Evolutionary conservation across 2,888 invertebrate genomes (phyloP), one percentile per base, ranked within the genome.

Genomic region (Catocala nupta): DNA sequence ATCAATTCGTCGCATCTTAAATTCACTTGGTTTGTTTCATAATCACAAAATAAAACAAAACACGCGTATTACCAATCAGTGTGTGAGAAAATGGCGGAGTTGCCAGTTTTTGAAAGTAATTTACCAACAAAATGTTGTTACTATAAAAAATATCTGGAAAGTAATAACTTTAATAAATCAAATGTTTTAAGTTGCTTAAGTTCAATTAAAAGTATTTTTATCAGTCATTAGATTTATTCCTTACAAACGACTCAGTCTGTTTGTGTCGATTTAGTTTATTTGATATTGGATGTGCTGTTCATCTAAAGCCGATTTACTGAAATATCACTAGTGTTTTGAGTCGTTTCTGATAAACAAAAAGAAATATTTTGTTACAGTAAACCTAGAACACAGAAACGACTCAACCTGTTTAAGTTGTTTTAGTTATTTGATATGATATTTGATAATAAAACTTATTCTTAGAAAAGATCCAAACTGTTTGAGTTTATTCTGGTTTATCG

Each of bases 1-100:
- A 63, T 63, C 59, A 52, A 55, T 59, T 63, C 59, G 59, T 59
- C 63, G 55, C 63, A 59, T 63, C 13, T 52, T 47, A 45, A 51
- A 55, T 55, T 52, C 45, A 52, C 42, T 56, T 61, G n/a, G 55
- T 60, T 50, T 59, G 54, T 60, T 55, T 60, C 45, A 59, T 48
- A 59, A 43, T 25, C 42, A 53, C 16, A 11, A 53, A 53, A 9
- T 43, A 43, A 43, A 53, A 43, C 42, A 53, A 53, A 53, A 53
- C 25, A 53, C 42, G 13, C 5, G 0, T 43, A 12, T 53, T 43
- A 53, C 43, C 43, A 53, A 43, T 43, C 43, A 16, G 43, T 43
- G 53, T 53, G 25, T 43, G 42, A 53, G 43, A 5, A 53, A 53
- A 53, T 9, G 53, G 53, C 53, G 43, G 43, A 53, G 43, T 43